phyloP scores from a whole-genome alignment of 35 echinoderm and acorn worm genomes.

The Ophiothrix spiculata region DNA sequence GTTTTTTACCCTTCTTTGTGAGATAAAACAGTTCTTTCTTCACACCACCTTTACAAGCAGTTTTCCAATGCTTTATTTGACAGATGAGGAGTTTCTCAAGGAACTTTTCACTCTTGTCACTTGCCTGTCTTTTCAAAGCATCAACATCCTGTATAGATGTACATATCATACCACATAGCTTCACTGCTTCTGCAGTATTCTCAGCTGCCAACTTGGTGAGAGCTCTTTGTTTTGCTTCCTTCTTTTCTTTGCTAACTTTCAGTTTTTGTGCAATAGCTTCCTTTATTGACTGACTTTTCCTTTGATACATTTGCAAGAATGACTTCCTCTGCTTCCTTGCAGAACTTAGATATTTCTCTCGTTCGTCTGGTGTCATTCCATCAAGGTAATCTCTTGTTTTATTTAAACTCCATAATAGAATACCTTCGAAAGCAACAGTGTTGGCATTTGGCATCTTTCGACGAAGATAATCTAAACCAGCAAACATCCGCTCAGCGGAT shows the following conservation, averaged over 20 bases:
- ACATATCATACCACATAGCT: conserved; percentile 47
- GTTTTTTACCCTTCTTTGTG: neutral
- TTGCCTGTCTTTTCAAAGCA: neutral
- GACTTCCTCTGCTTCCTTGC: conserved; percentile 23
- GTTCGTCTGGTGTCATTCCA: conserved; percentile 10
- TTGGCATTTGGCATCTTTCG: conserved; percentile 48
- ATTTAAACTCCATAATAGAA: conserved; percentile 50
- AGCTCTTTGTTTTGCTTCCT: conserved; percentile 25
- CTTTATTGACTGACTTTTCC: conserved; percentile 36
- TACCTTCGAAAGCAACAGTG: conserved; percentile 45
- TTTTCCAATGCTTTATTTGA: neutral
- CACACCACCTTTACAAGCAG: neutral
- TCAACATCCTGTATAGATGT: conserved; percentile 29
- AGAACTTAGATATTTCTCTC: neutral
- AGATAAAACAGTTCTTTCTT: neutral
- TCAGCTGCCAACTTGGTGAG: conserved; percentile 34
- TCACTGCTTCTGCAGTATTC: conserved; percentile 30
- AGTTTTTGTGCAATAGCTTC: conserved; percentile 16
- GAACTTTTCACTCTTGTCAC: neutral
- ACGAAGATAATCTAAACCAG: conserved; percentile 23
- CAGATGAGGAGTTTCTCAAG: neutral
- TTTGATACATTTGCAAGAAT: conserved; percentile 37
- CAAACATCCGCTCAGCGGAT: conserved; percentile 31
- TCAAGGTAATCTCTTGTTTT: conserved; percentile 49
- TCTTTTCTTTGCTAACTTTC: conserved; percentile 16